Base-by-base conservation (phyloP, 2,797 vertebrate genomes). In the Melanotaenia nigrans region DNA sequence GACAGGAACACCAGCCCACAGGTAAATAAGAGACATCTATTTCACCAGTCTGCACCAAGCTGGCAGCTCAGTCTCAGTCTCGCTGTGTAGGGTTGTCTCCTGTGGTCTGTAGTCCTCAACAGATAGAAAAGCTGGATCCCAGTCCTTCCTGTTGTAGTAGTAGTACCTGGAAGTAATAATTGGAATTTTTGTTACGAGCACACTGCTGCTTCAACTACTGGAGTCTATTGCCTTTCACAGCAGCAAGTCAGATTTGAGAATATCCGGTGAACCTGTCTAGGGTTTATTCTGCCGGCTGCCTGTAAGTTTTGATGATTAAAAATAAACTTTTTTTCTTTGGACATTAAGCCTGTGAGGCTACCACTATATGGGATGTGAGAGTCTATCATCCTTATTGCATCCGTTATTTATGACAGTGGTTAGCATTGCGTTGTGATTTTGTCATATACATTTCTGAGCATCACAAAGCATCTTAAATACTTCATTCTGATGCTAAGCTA, bases 361-460 rank as follows among this genome's bases (percentile, higher is more conserved):
- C 36, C 36, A 45, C 7, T 8, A 49, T 2, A 20, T 0, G 5
- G 54, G 25, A 0, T n/a, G 51, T 35, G 55, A 54, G 30, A 51
- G 35, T 13, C 30, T n/a, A 1, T 47, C 45, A 60, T 16, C 9
- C 38, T 56, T 25, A 24, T 56, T 20, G 7, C 14, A 16, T 61
- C n/a, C 8, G 14, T 56, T 45, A 66, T 67, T 74, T 9, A 67
- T 62, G 53, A 61, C 61, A 73, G 35, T 28, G 16, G n/a, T 45
- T 35, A 30, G 20, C 36, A 64, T 68, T 12, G 61, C 14, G 24
- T 53, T 76, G 65, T 74, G 49, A 66, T 71, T 40, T 57, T 30
- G 28, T 4, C 28, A 30, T 30, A 30, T 30, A 24, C 58, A 65
- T 42, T 42, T 42, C 40, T 42, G 28, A 12, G 55, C 45, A 36